phyloP scores from a whole-genome alignment of 2,113 vertebrate genomes.

The Corydoras maculifer region DNA sequence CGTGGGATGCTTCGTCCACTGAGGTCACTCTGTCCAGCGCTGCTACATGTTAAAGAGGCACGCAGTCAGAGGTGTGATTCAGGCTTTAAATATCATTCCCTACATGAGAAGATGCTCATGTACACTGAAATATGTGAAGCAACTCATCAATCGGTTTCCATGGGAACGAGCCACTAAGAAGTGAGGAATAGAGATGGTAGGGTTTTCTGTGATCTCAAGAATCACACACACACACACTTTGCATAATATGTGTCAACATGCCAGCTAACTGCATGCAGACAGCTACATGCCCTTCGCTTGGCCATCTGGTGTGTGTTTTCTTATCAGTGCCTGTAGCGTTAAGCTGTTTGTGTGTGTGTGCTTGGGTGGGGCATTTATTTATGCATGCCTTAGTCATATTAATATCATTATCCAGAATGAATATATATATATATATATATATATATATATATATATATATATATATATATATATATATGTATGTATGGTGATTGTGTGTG shows the following conservation, averaged over 20 bases:
- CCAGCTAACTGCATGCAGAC: constrained; percentile 44
- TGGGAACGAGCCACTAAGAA: constrained; percentile 57
- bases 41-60: no score
- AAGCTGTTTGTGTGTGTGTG: constrained; percentile 21
- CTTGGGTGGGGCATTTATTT: constrained; percentile 18
- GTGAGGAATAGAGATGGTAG: constrained; percentile 53
- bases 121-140: background rate
- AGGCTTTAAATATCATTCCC: no score
- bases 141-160: constrained; percentile 55
- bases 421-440: no score
- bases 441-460: no score
- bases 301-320: constrained; percentile 61
- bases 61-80: no score
- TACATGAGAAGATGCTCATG: background rate
- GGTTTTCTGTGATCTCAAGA: constrained; percentile 54
- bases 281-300: constrained; percentile 52
- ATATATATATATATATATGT: no score
- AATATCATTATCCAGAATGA: constrained; percentile 26
- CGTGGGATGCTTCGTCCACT: no score
- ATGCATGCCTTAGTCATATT: background rate
- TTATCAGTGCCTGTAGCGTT: constrained; percentile 44
- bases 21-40: no score
- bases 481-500: no score
- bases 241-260: constrained; percentile 20
- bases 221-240: constrained; percentile 3